Evolutionary conservation across 2,888 invertebrate genomes (phyloP).

Genomic region (Hydraecia micacea): DNA sequence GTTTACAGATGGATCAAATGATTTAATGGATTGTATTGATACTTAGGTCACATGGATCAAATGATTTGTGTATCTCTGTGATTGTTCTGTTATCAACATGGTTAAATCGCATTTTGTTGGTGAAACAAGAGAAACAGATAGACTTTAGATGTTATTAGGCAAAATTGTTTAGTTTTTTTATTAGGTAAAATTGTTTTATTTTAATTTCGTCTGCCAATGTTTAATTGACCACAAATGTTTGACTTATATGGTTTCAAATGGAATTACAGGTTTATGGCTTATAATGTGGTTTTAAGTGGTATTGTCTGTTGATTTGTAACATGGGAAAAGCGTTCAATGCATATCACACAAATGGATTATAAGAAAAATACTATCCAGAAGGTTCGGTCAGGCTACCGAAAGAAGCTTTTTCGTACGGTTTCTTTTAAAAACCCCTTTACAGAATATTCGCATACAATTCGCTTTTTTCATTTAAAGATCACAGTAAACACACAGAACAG

Average conservation of each 20-base stretch:
- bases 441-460: slow-evolving; percentile 11
- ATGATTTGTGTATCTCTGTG: not conserved
- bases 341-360: not conserved
- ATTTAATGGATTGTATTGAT: slow-evolving; percentile 7
- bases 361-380: not conserved
- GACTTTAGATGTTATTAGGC: not conserved
- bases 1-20: not conserved
- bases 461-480: slow-evolving; percentile 28
- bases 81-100: slow-evolving; percentile 14
- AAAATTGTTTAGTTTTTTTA: not conserved
- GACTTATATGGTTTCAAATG: not conserved
- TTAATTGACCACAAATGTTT: not conserved
- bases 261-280: not conserved
- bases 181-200: not conserved
- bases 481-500: too few relatives aligned
- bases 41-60: slow-evolving; percentile 10
- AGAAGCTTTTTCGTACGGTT: not conserved
- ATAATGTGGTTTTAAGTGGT: not conserved
- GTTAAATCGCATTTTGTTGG: slow-evolving; percentile 15
- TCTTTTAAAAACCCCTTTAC: not conserved
- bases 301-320: not conserved
- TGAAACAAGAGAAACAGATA: not conserved
- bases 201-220: not conserved
- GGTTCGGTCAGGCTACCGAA: not conserved
- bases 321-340: not conserved